Base-by-base conservation (phyloP, 2,888 invertebrate genomes). In the Orgyia antiqua region DNA sequence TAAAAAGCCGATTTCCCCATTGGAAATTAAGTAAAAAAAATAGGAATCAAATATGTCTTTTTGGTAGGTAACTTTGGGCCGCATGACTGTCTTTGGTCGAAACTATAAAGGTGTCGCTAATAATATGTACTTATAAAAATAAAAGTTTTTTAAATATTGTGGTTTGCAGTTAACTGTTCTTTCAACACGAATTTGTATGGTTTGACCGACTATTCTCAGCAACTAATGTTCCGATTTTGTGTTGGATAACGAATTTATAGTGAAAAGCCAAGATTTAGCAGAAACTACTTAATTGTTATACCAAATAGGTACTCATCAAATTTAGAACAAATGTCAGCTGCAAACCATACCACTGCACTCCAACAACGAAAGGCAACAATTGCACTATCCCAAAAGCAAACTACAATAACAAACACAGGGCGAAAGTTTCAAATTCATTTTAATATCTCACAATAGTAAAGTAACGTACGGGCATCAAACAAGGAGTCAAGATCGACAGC, bases 381-480 rank as follows among this genome's bases (percentile, higher is more conserved):
- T 48, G 49, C 67, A 68, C 65, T 62, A 66, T 53, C 60, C 64
- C 58, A 58, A 59, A 65, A 65, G 51, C 66, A 68, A 70, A 62
- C 68, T 73, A 76, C 67, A 67, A 71, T 58, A 61, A 28, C 42
- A 79, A 78, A 79, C 74, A 73, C 77, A 66, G 51, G 53, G 65
- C 51, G 57, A 76, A 77, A 78, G 77, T 80, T 83, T 82, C 76
- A 82, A 84, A 84, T 80, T 79, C 80, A 80, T 82, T 84, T 84
- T 84, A 84, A 84, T 84, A 75, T 75, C 72, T 63, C 82, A 83
- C 78, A 83, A 76, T 78, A 77, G 70, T 79, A 82, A 78, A 79
- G 70, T 73, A 73, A 73, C 60, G 58, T 67, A 68, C 70, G 60
- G 64, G 68, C 68, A 67, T 68, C 67, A 68, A 74, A 70, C 64